Percentiles rank a stretch among this genome's conserved stretches.
Evolutionary conservation across 1,140 invertebrate genomes (phyloP).

Genomic region (Lepidurus couesii): DNA sequence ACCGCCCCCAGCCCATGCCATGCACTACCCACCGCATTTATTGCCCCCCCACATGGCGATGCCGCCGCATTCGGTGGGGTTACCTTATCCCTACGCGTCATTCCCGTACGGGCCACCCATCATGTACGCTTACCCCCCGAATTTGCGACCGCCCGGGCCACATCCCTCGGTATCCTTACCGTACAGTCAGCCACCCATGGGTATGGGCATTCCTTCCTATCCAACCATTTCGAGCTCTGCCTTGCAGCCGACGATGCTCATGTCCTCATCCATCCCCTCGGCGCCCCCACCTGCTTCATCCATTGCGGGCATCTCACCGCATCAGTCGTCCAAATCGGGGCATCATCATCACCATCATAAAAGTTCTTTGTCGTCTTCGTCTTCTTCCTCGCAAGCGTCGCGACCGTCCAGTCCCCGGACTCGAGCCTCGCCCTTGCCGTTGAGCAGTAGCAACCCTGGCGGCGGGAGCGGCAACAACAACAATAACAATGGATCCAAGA

Average conservation of each 20-base stretch:
- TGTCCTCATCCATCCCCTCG: not conserved
- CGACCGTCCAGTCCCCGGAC: constrained; percentile 24
- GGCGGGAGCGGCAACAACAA: constrained; percentile 42
- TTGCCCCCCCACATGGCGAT: not conserved
- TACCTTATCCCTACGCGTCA: constrained; percentile 58
- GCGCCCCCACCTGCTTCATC: not conserved
- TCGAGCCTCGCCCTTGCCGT: constrained; percentile 23
- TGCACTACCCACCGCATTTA: constrained; percentile 59
- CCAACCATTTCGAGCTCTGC: not conserved
- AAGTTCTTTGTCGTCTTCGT: not conserved
- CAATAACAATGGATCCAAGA: not conserved
- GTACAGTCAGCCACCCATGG: constrained; percentile 8
- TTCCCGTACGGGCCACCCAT: not conserved
- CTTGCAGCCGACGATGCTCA: not conserved
- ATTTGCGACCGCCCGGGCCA: not conserved
- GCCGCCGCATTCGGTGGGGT: not conserved
- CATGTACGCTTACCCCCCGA: not conserved
- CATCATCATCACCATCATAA: not conserved
- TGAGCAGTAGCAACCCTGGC: constrained; percentile 27
- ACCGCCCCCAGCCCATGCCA: constrained; percentile 54
- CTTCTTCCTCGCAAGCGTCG: not conserved
- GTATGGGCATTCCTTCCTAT: constrained; percentile 3
- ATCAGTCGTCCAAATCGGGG: not conserved
- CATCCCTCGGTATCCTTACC: not conserved
- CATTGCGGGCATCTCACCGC: not conserved